Evolutionary conservation across 23 tunicate genomes (phyloP).

Genomic region (Botrylloides violaceus): DNA sequence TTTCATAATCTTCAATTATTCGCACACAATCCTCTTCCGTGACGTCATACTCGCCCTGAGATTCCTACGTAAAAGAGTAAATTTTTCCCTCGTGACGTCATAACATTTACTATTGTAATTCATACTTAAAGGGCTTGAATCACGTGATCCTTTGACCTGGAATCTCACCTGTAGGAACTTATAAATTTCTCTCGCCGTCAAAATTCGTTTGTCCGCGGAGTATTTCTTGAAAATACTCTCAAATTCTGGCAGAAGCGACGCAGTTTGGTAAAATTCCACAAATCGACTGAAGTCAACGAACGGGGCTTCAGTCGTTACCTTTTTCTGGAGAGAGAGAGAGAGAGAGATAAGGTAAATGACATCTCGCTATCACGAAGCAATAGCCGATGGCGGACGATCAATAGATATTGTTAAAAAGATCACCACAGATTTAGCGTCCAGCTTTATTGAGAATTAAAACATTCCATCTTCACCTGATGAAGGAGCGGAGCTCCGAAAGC

Average conservation of each 20-base stretch:
- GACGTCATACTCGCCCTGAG: slow-evolving; percentile 67
- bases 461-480: too few species aligned
- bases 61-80: slow-evolving; percentile 38
- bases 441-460: too few species aligned
- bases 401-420: too few species aligned
- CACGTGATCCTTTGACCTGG: background rate
- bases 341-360: too few species aligned
- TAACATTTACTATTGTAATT: too few species aligned
- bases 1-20: slow-evolving; percentile 54
- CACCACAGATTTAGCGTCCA: too few species aligned
- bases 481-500: too few species aligned
- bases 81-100: background rate
- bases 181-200: slow-evolving; percentile 51
- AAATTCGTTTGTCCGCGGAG: slow-evolving; percentile 39
- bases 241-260: slow-evolving; percentile 32
- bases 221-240: slow-evolving; percentile 26
- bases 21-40: slow-evolving; percentile 44
- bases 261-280: slow-evolving; percentile 27
- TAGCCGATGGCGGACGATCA: too few species aligned
- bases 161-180: slow-evolving; percentile 53
- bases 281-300: slow-evolving; percentile 20
- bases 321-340: too few species aligned
- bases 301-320: background rate
- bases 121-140: too few species aligned
- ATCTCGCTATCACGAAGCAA: too few species aligned